phyloP scores from a whole-genome alignment of 1,140 invertebrate genomes.

The Aphelenchoides fujianensis region DNA sequence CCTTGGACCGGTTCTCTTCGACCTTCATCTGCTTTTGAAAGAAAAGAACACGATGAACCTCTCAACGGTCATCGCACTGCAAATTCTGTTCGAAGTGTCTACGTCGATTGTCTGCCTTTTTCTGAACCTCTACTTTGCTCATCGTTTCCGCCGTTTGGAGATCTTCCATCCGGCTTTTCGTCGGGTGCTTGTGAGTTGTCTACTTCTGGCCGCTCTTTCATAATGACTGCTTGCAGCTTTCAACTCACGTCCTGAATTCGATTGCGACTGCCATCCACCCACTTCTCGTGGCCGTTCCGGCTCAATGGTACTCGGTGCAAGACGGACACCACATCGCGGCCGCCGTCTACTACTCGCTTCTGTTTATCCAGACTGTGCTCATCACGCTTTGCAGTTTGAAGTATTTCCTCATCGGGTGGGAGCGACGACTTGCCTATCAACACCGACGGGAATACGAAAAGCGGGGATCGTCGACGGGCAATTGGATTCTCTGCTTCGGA shows the following conservation, averaged over 20 bases:
- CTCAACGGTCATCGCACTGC: neutral
- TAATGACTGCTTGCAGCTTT: neutral
- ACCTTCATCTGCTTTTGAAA: too few relatives aligned
- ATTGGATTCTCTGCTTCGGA: neutral
- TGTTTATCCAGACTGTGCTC: neutral
- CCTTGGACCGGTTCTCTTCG: too few relatives aligned
- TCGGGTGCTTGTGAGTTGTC: neutral
- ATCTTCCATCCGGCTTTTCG: neutral
- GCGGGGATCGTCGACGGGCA: neutral
- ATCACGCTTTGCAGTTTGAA: neutral
- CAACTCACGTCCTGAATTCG: neutral
- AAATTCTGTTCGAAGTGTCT: neutral
- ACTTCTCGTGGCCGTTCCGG: neutral
- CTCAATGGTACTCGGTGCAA: neutral
- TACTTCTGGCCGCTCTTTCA: neutral
- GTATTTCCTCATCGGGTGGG: neutral
- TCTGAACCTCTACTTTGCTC: neutral
- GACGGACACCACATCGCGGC: neutral
- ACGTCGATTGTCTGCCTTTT: neutral
- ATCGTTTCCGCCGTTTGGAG: neutral
- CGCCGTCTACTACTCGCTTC: neutral
- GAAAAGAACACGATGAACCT: neutral
- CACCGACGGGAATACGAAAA: neutral
- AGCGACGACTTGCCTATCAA: neutral
- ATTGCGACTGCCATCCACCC: neutral